phyloP scores from a whole-genome alignment of 2,113 vertebrate genomes.

The Platysternon megacephalum region DNA sequence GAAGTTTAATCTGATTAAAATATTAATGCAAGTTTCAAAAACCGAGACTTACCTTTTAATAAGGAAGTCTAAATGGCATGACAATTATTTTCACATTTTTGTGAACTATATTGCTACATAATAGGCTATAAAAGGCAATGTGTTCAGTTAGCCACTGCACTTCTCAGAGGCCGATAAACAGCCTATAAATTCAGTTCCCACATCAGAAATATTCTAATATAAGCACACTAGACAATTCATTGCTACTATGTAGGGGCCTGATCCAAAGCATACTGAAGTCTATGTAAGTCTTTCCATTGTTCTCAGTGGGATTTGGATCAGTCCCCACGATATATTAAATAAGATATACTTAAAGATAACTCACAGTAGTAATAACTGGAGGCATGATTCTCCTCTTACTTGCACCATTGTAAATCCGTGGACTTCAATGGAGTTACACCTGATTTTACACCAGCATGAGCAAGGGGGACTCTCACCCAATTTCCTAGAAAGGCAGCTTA shows the following conservation, averaged over 20 bases:
- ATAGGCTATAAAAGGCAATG: constrained; percentile 16
- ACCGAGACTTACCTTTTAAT: constrained; percentile 24
- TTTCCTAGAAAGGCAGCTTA: too few relatives aligned
- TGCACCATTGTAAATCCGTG: neutral
- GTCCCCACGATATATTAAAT: neutral
- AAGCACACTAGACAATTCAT: constrained; percentile 18
- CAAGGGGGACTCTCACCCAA: too few relatives aligned
- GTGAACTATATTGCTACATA: constrained; percentile 36
- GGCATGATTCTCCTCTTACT: neutral
- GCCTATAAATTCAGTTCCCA: constrained; percentile 27
- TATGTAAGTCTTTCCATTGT: neutral
- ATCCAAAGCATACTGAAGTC: neutral
- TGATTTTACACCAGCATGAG: neutral
- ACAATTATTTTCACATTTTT: constrained; percentile 52
- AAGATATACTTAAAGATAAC: neutral
- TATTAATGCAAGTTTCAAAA: constrained; percentile 55
- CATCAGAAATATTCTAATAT: constrained; percentile 33
- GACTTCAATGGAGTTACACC: neutral
- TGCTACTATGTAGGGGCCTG: neutral
- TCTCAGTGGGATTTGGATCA: neutral
- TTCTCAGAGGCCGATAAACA: constrained; percentile 26
- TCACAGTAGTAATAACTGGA: neutral
- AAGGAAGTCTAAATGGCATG: constrained; percentile 31
- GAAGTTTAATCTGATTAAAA: constrained; percentile 55
- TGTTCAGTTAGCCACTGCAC: constrained; percentile 7